Conservation (phyloP, 2,888 invertebrate genomes). For the Dyspetes luteomarginatus region DNA sequence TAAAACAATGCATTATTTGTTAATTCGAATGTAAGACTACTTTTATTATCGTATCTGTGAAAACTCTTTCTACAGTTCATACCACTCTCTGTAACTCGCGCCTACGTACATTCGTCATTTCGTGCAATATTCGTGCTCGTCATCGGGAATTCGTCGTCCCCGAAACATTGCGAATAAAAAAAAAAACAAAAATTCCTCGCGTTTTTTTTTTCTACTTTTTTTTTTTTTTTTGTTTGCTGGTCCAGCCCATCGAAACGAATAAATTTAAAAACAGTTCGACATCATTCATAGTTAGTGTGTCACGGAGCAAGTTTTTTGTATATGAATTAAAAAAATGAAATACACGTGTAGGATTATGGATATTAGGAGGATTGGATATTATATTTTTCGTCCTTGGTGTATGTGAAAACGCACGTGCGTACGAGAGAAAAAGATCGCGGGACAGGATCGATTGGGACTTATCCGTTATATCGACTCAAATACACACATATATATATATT, state of each 20-base stretch:
- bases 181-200: neutral
- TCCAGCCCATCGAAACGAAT: neutral
- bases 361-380: conserved; percentile 5
- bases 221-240: neutral
- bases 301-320: neutral
- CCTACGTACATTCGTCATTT: no score
- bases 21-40: no score
- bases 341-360: conserved; percentile 16
- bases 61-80: no score
- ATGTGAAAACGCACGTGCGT: no score
- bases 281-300: neutral
- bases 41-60: no score
- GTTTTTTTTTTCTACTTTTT: neutral
- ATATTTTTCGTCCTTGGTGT: no score
- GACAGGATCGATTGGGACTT: conserved; percentile 29
- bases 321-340: neutral
- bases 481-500: neutral
- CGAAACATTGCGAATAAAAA: no score
- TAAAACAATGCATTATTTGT: no score
- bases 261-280: neutral
- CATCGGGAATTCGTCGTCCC: no score
- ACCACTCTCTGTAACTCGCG: no score
- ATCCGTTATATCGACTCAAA: conserved; percentile 22
- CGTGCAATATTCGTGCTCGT: no score
- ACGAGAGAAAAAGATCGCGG: conserved; percentile 32